These are phyloP conservation scores for Belonocnema kinseyi DNA, from an alignment of 1,140 invertebrate genomes.

Conservation along the genomic window DNA sequence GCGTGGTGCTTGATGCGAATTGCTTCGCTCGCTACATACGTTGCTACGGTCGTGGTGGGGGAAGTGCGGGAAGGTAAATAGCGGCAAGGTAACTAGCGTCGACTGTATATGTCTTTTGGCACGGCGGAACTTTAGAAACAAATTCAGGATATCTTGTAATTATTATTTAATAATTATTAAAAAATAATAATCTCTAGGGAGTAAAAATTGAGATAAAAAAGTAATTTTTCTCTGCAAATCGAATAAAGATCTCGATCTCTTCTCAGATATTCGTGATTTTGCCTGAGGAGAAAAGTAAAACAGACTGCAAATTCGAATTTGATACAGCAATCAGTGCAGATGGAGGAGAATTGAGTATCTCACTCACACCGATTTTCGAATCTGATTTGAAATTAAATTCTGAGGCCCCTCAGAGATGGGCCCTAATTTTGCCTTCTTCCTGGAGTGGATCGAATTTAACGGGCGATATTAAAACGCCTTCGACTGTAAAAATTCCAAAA, in stretches of 20 bases:
- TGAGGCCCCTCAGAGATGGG: slow-evolving; percentile 82
- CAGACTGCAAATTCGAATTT: slow-evolving; percentile 72
- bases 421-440: slow-evolving; percentile 61
- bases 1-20: no score
- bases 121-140: no score
- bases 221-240: slow-evolving; percentile 36
- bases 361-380: slow-evolving; percentile 72
- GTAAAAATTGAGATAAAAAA: background rate
- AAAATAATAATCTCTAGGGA: no score
- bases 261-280: slow-evolving; percentile 71
- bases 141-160: no score
- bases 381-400: slow-evolving; percentile 79
- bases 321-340: slow-evolving; percentile 72
- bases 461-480: slow-evolving; percentile 62
- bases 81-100: no score
- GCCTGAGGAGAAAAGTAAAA: slow-evolving; percentile 66
- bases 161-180: no score
- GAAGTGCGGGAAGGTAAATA: no score
- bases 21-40: no score
- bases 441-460: slow-evolving; percentile 63
- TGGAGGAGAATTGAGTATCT: slow-evolving; percentile 73
- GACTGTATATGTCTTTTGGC: no score
- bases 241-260: slow-evolving; percentile 46
- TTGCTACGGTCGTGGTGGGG: no score
- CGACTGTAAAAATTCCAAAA: slow-evolving; percentile 67